A percentile compares a stretch with the other conserved stretches of the same genome.
phyloP scores from a whole-genome alignment of 2,797 vertebrate genomes.

The Chelidonichthys spinosus region DNA sequence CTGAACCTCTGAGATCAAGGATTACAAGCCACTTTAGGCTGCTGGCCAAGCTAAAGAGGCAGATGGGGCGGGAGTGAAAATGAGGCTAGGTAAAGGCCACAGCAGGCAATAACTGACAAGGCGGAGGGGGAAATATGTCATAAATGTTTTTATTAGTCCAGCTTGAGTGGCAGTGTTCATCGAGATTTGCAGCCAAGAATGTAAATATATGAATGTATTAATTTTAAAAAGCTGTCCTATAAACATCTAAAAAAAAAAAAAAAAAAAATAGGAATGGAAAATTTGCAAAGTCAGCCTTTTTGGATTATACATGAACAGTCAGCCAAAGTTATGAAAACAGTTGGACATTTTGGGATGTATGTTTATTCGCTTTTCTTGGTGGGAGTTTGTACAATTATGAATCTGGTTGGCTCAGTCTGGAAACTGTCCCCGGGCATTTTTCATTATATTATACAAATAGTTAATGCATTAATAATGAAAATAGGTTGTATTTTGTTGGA shows the following conservation, averaged over 20 bases:
- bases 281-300: background rate
- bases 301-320: background rate
- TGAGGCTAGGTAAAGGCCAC: conserved; percentile 31
- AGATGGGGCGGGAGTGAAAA: conserved; percentile 26
- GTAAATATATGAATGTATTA: background rate
- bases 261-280: background rate
- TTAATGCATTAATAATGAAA: background rate
- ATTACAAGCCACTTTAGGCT: conserved; percentile 74
- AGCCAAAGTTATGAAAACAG: background rate
- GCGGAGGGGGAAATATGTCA: background rate
- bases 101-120: conserved; percentile 22
- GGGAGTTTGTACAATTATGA: background rate
- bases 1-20: conserved; percentile 75
- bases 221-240: background rate
- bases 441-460: background rate
- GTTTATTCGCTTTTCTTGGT: background rate
- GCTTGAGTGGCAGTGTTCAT: background rate
- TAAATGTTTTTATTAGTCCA: background rate
- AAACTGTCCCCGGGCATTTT: background rate
- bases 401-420: background rate
- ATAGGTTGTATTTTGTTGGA: background rate
- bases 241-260: background rate
- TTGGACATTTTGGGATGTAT: background rate
- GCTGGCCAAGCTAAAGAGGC: conserved; percentile 63
- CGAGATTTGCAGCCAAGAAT: background rate